Conservation (phyloP, 2,797 vertebrate genomes). For the Megaceryle alcyon region DNA sequence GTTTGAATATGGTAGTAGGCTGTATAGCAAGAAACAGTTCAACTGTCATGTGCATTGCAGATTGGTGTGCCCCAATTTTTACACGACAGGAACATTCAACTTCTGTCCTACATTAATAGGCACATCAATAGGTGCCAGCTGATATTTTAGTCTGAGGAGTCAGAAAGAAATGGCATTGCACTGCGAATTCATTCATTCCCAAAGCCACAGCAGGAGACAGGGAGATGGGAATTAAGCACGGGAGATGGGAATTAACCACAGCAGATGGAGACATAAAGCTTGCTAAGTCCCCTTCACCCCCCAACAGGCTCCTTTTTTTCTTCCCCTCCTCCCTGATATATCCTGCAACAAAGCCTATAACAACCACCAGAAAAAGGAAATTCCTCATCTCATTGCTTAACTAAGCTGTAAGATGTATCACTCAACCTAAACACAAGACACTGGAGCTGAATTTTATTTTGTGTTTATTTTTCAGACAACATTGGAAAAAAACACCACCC, state of each 20-base stretch:
- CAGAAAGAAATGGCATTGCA: neutral
- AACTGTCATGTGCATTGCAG: neutral
- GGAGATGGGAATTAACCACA: conserved; percentile 34
- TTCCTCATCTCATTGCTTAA: neutral
- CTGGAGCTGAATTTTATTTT: neutral
- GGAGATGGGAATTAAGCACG: neutral
- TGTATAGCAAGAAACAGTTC: neutral
- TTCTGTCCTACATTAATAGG: neutral
- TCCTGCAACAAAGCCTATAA: neutral
- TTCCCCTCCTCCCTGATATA: neutral
- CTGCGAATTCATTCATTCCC: conserved; percentile 10
- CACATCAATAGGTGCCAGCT: neutral
- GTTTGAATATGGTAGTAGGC: neutral
- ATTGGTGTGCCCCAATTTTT: neutral
- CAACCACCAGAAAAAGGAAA: conserved; percentile 28
- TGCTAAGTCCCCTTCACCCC: conserved; percentile 6
- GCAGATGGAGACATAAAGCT: conserved; percentile 56
- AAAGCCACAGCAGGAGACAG: conserved; percentile 21
- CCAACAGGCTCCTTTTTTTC: conserved; percentile 7
- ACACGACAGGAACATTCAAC: neutral
- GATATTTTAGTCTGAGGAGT: neutral
- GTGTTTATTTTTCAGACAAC: neutral
- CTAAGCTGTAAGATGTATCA: neutral
- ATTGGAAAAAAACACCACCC: rapidly evolving
- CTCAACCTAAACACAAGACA: neutral